Evolutionary conservation across 2,888 invertebrate genomes (phyloP).

Genomic region (Linyphia triangularis): DNA sequence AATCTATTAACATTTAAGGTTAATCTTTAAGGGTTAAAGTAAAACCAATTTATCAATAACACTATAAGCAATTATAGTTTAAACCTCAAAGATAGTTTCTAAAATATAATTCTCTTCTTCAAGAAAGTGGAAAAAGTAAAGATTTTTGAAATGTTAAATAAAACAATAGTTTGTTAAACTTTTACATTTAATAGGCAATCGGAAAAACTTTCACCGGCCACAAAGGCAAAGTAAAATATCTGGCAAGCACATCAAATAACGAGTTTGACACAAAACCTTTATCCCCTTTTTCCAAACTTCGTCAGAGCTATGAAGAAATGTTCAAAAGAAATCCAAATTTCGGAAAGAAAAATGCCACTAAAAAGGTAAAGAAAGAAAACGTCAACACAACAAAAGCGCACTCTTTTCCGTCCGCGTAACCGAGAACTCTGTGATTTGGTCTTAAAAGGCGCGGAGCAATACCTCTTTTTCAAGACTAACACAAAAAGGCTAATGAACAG

Average conservation of each 20-base stretch:
- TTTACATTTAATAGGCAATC: neutral
- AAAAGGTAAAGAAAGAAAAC: constrained; percentile 16
- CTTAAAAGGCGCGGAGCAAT: constrained; percentile 37
- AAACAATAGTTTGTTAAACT: too few relatives aligned
- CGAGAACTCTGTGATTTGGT: constrained; percentile 12
- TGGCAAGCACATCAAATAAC: constrained; percentile 18
- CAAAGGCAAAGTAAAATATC: constrained; percentile 14
- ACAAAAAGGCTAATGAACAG: constrained; percentile 67
- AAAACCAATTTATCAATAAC: too few relatives aligned
- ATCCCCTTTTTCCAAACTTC: constrained; percentile 33
- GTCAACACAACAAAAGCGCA: constrained; percentile 41
- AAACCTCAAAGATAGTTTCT: too few relatives aligned
- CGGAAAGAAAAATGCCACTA: constrained; percentile 1
- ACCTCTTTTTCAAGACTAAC: constrained; percentile 39
- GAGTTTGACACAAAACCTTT: constrained; percentile 39
- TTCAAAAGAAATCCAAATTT: constrained; percentile 43
- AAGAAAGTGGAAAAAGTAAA: too few relatives aligned
- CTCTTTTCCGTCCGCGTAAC: constrained; percentile 31
- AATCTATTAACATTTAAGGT: too few relatives aligned
- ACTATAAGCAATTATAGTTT: too few relatives aligned
- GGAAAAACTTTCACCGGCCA: neutral
- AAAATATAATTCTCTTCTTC: too few relatives aligned
- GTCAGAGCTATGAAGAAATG: constrained; percentile 5
- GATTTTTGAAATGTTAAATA: too few relatives aligned
- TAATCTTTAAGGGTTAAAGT: too few relatives aligned